A percentile compares a stretch with the other conserved stretches of the same genome.
Conservation (phyloP, 2,888 invertebrate species). For the Liopterus haemorrhoidalis region DNA sequence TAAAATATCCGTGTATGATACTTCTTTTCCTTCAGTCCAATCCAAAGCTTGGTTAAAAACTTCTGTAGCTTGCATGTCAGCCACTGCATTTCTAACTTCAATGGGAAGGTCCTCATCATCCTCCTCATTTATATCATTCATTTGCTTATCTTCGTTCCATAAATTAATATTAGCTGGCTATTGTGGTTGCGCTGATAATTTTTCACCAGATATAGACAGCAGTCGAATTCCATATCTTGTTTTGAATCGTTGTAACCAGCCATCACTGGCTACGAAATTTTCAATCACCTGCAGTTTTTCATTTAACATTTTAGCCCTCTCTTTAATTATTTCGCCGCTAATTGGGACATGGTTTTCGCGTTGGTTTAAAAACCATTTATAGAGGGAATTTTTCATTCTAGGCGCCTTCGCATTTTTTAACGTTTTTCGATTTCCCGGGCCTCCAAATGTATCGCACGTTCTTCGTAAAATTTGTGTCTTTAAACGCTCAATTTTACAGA, state of each 20-base stretch:
- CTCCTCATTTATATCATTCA: too few species aligned
- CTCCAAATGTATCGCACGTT: slow-evolving; percentile 9
- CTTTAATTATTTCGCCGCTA: slow-evolving; percentile 12
- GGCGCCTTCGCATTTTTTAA: slow-evolving; percentile 5
- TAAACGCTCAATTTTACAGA: slow-evolving; percentile 7
- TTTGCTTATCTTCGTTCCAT: too few species aligned
- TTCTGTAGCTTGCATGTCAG: too few species aligned
- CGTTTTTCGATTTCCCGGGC: slow-evolving; percentile 7
- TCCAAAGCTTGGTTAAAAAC: too few species aligned
- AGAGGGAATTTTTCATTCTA: slow-evolving; percentile 7
- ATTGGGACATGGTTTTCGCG: slow-evolving; percentile 12
- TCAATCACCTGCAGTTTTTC: too few species aligned
- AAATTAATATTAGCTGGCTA: too few species aligned
- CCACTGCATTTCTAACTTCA: too few species aligned
- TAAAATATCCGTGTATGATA: slow-evolving; percentile 10
- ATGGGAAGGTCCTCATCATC: too few species aligned
- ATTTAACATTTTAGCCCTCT: slow-evolving; percentile 12
- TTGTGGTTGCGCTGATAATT: slow-evolving; percentile 21
- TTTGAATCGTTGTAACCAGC: too few species aligned
- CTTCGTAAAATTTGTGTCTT: slow-evolving; percentile 9
- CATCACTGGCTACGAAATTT: too few species aligned
- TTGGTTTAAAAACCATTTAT: slow-evolving; percentile 17
- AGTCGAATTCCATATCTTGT: slow-evolving; percentile 16
- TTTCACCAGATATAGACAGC: slow-evolving; percentile 22
- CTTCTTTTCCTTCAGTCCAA: slow-evolving; percentile 10